Conservation (phyloP, 1,140 invertebrate species). For the Heterodera schachtii region DNA sequence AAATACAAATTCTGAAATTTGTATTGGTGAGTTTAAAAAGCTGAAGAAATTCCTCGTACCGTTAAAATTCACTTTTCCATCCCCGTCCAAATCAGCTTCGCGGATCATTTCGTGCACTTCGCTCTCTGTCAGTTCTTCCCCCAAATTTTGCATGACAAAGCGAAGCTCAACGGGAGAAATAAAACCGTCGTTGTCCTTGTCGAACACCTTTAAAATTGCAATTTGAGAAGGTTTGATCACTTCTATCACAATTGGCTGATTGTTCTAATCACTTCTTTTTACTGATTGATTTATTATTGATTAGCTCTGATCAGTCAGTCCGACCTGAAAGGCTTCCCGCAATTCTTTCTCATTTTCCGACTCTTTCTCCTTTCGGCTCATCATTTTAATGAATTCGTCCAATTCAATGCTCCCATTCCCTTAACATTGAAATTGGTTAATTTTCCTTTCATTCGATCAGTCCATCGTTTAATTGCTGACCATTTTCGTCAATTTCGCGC, state of each 20-base stretch:
- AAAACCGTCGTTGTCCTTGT: constrained; percentile 87
- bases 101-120: constrained; percentile 95
- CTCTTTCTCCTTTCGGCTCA: constrained; percentile 97
- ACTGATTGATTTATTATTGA: too few species aligned
- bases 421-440: constrained; percentile 65
- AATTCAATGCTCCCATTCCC: constrained; percentile 98
- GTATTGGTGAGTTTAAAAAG: too few species aligned
- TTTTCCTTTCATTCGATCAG: background rate
- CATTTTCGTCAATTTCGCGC: constrained; percentile 98
- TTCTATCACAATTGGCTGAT: background rate
- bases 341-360: constrained; percentile 87
- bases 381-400: constrained; percentile 94
- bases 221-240: background rate
- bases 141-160: constrained; percentile 87
- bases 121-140: constrained; percentile 94
- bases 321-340: constrained; percentile 49
- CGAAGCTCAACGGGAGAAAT: constrained; percentile 84
- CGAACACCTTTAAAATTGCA: constrained; percentile 71
- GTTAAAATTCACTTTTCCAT: constrained; percentile 97
- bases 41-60: constrained; percentile 53
- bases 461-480: constrained; percentile 23
- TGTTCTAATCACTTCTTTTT: too few species aligned
- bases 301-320: constrained; percentile 16
- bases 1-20: constrained; percentile 37
- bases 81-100: constrained; percentile 93